A percentile compares a stretch with the other conserved stretches of the same genome.
phyloP scores from a whole-genome alignment of 2,113 vertebrate genomes.

The Lonchura striata region DNA sequence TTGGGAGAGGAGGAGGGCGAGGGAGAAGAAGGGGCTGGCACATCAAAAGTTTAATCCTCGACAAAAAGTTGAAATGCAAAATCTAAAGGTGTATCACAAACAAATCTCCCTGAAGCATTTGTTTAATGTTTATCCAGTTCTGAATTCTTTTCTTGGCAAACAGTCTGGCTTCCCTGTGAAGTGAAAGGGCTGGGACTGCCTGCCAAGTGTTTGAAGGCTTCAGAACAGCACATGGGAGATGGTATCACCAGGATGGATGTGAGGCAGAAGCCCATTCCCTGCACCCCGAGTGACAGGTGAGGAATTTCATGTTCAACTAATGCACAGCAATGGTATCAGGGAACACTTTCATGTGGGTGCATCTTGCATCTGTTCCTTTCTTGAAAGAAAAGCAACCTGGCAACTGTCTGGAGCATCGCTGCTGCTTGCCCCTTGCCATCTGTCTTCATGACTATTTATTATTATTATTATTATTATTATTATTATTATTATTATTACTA shows the following conservation, averaged over 20 bases:
- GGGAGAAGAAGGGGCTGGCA: background rate
- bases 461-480: background rate
- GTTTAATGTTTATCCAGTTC: constrained; percentile 58
- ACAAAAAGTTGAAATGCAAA: constrained; percentile 14
- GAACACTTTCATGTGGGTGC: background rate
- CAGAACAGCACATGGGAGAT: background rate
- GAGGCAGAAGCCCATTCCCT: background rate
- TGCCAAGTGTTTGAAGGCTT: constrained; percentile 61
- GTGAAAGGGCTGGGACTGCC: background rate
- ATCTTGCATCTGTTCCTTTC: background rate
- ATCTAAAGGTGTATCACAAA: constrained; percentile 39
- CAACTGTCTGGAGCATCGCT: background rate
- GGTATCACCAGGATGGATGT: background rate
- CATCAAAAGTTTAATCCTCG: constrained; percentile 27
- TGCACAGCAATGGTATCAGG: background rate
- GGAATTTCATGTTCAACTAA: background rate
- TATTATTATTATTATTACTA: background rate
- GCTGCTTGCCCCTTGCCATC: background rate
- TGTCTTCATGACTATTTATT: background rate
- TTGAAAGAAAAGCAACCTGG: background rate
- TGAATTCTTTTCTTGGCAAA: constrained; percentile 62
- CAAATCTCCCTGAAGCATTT: constrained; percentile 49
- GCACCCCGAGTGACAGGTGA: background rate
- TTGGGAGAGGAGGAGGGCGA: background rate
- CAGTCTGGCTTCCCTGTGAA: constrained; percentile 35